These are phyloP conservation scores for Orthonychiurus folsomi DNA, from an alignment of 2,888 invertebrate species.

Conservation along the genomic window DNA sequence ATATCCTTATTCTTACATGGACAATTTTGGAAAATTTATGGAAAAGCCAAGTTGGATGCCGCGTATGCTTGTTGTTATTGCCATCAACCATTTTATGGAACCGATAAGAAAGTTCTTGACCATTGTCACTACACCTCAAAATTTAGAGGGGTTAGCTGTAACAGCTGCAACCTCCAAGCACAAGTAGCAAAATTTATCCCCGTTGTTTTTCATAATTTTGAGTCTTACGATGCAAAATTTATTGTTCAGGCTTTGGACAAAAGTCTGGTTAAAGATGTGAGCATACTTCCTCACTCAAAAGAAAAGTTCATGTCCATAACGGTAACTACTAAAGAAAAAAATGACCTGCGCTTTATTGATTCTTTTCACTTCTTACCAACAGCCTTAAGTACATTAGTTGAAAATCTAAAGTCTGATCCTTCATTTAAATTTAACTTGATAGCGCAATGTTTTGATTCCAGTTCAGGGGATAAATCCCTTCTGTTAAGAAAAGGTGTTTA, in stretches of 20 bases:
- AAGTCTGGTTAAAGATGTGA: background rate
- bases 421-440: conserved; percentile 8
- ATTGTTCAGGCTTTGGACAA: conserved; percentile 6
- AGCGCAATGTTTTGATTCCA: conserved; percentile 8
- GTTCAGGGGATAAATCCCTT: background rate
- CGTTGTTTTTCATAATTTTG: conserved; percentile 8
- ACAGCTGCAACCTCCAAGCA: conserved; percentile 3
- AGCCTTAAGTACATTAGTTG: conserved; percentile 14
- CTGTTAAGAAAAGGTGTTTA: conserved; percentile 25
- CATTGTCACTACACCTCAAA: conserved; percentile 1
- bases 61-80: no score
- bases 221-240: conserved; percentile 2
- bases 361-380: conserved; percentile 16
- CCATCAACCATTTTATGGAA: background rate
- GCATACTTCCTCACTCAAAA: background rate
- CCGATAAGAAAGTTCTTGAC: background rate
- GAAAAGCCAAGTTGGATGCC: no score
- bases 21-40: conserved; percentile 18
- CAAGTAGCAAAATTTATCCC: conserved; percentile 2
- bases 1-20: conserved; percentile 29
- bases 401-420: background rate
- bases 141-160: conserved; percentile 3
- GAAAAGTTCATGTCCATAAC: conserved; percentile 8
- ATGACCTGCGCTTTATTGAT: conserved; percentile 20
- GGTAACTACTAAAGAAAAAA: background rate